These are phyloP conservation scores for Timema cristinae DNA, from an alignment of 2,888 invertebrate species.

Conservation along the genomic window DNA sequence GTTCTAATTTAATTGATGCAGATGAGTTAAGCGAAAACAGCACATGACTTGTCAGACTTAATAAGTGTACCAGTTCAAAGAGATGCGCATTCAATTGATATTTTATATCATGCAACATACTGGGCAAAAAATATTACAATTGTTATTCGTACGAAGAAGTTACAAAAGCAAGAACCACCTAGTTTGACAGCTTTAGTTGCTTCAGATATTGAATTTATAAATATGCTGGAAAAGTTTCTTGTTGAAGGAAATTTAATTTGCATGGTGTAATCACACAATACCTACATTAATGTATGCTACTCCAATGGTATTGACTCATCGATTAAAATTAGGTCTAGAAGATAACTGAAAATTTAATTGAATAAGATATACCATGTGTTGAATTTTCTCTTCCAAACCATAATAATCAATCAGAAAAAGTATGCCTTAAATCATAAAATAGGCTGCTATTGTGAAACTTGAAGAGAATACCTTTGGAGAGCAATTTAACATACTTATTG, in stretches of 20 bases:
- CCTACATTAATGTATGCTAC: conserved; percentile 5
- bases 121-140: background rate
- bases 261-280: background rate
- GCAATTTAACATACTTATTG: background rate
- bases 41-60: no score
- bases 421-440: background rate
- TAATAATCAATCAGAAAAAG: background rate
- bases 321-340: background rate
- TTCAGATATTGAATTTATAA: background rate
- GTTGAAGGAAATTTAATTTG: background rate
- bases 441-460: background rate
- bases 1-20: no score
- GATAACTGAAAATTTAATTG: background rate
- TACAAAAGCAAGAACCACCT: background rate
- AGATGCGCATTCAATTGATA: background rate
- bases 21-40: no score
- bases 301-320: background rate
- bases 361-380: conserved; percentile 1
- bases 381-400: background rate
- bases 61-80: background rate
- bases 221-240: background rate
- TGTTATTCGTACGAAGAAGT: background rate
- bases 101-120: background rate
- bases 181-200: background rate
- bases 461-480: background rate